Percentiles rank a stretch among this genome's conserved stretches.
Evolutionary conservation across 2,113 vertebrate genomes (phyloP).

Genomic region (Desmodus rotundus): DNA sequence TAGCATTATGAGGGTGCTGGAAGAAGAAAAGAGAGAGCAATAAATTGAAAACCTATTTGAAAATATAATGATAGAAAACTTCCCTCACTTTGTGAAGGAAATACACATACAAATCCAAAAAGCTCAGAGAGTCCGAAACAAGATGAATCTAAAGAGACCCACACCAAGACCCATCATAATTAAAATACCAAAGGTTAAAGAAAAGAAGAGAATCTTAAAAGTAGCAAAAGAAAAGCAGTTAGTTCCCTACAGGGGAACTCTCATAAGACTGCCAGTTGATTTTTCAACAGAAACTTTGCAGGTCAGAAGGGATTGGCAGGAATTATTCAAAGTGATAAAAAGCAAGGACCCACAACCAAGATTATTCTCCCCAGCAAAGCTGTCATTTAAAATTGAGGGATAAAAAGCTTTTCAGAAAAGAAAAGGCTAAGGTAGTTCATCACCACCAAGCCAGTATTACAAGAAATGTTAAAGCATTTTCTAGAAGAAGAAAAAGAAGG

Average conservation of each 20-base stretch:
- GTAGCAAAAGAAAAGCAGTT: not conserved
- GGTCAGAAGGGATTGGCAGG: not conserved
- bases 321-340: not conserved
- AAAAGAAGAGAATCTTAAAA: not conserved
- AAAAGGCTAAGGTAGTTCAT: not conserved
- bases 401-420: not conserved
- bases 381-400: not conserved
- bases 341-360: not conserved
- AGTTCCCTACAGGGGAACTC: not conserved
- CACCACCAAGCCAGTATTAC: not conserved
- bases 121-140: not conserved
- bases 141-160: not conserved
- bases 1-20: not conserved
- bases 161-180: not conserved
- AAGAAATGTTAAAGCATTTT: not conserved
- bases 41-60: not conserved
- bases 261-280: not conserved
- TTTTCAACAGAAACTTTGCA: not conserved
- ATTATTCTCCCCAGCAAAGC: not conserved
- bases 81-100: not conserved
- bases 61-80: not conserved
- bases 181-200: not conserved
- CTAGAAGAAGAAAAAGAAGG: not conserved
- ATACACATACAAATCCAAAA: not conserved
- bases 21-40: not conserved